Evolutionary conservation across 1,140 invertebrate genomes (phyloP), one percentile per base, ranked within the genome.

Genomic region (Dendroctonus ponderosae): DNA sequence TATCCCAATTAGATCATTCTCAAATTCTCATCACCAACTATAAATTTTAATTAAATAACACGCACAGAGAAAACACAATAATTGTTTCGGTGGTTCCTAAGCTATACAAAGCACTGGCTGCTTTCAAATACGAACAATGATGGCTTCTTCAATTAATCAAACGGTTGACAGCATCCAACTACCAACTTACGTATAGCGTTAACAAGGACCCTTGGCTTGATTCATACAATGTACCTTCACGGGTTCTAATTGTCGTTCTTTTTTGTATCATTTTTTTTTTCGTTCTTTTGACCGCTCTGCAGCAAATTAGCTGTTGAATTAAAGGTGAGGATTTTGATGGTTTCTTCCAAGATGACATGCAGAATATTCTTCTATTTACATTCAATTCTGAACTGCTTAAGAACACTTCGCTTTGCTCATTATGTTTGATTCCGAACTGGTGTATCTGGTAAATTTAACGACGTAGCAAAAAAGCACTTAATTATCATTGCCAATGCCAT

Each of bases 111-210:
- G 52, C 38, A 3, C 9, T 38, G 7, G 11, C 1, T 11, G 11
- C 49, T 7, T 11, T 12, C 8, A 46, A 50, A n/a, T 15, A 43
- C 15, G 9, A 43, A 43, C 40, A 57, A 57, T 14, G 8, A 57
- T 41, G 52, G 40, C 38, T 43, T n/a, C 43, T 57, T 42, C 38
- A 62, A 62, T 62, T 62, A 62, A 62, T 62, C 60, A 62, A 51
- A 14, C 8, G 12, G 48, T 62, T 62, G 60, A 62, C 60, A 62
- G 48, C 60, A 52, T 62, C 52, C 40, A 62, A 62, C 60, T 62
- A 52, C 60, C 60, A 62, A 62, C 60, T 62, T 62, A 62, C 60
- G 60, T 62, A 52, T 14, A 39, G 60, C 37, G 39, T 52, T 62
- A 62, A 62, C 60, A 62, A 62, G 48, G 26, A 41, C 50, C 50